phyloP scores from a whole-genome alignment of 2,797 vertebrate genomes.

The Phalloptychus januarius region DNA sequence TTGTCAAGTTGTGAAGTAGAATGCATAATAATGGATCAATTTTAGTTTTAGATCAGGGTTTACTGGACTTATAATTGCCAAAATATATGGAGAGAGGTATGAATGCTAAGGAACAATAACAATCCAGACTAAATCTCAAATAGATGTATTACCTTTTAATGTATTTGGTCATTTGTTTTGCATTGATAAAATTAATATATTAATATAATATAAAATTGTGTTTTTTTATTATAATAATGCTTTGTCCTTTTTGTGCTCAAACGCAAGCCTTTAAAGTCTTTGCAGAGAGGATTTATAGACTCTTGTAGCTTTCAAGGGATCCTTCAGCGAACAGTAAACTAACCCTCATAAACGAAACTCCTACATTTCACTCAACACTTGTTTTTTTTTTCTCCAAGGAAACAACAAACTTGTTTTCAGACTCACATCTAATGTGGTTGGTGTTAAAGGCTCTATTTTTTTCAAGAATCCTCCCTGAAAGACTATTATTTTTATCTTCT shows the following conservation, averaged over 20 bases:
- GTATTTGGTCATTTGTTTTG: not conserved
- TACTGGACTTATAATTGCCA: not conserved
- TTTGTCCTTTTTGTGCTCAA: conserved; percentile 23
- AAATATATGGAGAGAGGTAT: not conserved
- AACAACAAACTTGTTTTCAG: conserved; percentile 66
- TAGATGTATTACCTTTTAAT: not conserved
- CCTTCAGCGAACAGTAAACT: conserved; percentile 40
- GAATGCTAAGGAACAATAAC: no score
- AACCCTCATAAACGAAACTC: conserved; percentile 56
- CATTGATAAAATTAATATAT: not conserved
- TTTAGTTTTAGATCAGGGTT: not conserved
- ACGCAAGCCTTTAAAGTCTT: conserved; percentile 44
- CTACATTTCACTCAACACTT: conserved; percentile 57
- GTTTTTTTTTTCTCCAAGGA: conserved; percentile 60
- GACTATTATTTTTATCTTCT: conserved; percentile 83
- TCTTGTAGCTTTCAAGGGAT: conserved; percentile 40
- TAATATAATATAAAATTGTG: not conserved
- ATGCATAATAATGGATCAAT: not conserved
- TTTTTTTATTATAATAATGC: conserved; percentile 7
- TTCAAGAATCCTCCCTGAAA: conserved; percentile 68
- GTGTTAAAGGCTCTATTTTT: conserved; percentile 59
- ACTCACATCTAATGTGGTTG: conserved; percentile 64
- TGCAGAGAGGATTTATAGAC: conserved; percentile 47
- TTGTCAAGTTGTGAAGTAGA: not conserved
- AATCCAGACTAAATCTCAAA: not conserved